These are phyloP conservation scores for Lepus americanus DNA, from an alignment of 2,113 vertebrate species.

Conservation along the genomic window DNA sequence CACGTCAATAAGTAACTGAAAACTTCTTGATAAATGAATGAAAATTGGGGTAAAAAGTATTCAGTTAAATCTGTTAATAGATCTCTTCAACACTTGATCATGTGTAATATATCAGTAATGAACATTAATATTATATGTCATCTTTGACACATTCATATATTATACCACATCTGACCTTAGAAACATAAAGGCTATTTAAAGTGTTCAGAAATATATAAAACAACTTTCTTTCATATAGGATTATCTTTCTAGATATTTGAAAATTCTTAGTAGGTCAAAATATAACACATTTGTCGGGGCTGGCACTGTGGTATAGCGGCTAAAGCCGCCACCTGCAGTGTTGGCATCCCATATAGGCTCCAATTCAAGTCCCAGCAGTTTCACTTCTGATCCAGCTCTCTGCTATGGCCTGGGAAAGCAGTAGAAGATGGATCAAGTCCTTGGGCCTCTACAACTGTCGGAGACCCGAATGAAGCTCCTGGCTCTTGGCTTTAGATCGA, in stretches of 20 bases:
- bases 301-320: too few relatives aligned
- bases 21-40: not conserved
- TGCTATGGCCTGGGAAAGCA: too few relatives aligned
- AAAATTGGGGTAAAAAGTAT: not conserved
- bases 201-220: not conserved
- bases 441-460: too few relatives aligned
- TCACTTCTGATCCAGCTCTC: too few relatives aligned
- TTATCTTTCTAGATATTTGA: not conserved
- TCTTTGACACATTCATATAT: not conserved
- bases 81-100: not conserved
- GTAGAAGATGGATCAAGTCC: too few relatives aligned
- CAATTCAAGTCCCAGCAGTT: too few relatives aligned
- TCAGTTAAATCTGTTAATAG: not conserved
- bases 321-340: too few relatives aligned
- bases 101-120: not conserved
- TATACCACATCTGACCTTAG: not conserved
- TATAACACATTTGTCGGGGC: not conserved
- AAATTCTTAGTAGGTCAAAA: slow-evolving; percentile 16
- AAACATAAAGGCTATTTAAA: not conserved
- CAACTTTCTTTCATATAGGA: not conserved
- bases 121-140: not conserved
- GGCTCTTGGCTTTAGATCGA: too few relatives aligned
- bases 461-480: too few relatives aligned
- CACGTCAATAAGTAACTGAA: not conserved
- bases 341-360: too few relatives aligned